These are phyloP conservation scores for Arctocebus calabarensis DNA, from an alignment of 2,797 vertebrate species.

Conservation along the genomic window DNA sequence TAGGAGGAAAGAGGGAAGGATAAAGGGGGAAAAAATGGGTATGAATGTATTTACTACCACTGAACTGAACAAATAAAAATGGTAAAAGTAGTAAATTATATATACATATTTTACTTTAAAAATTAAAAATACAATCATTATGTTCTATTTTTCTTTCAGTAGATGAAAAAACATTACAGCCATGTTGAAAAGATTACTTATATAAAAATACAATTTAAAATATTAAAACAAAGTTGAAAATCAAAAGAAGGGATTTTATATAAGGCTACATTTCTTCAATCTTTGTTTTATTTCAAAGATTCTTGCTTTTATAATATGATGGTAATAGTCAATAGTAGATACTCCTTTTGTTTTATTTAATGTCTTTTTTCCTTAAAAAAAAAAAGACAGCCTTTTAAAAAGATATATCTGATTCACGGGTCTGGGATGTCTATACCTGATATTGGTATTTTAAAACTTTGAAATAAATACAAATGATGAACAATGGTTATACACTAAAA, in stretches of 20 bases:
- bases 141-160: not conserved
- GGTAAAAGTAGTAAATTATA: not conserved
- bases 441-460: slow-evolving; percentile 49
- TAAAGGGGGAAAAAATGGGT: not conserved
- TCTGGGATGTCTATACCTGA: not conserved
- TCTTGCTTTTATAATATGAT: not conserved
- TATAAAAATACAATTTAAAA: slow-evolving; percentile 18
- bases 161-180: not conserved
- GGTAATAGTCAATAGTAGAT: not conserved
- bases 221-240: slow-evolving; percentile 2
- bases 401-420: not conserved
- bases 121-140: not conserved
- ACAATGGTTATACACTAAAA: not conserved
- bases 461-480: slow-evolving; percentile 31
- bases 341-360: not conserved
- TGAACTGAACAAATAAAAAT: not conserved
- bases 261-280: not conserved
- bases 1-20: not conserved
- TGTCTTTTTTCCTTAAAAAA: slow-evolving; percentile 24
- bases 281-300: not conserved
- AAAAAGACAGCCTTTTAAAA: not conserved
- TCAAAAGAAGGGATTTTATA: not conserved
- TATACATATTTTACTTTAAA: not conserved
- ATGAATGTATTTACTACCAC: not conserved
- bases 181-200: not conserved